Evolutionary conservation across 2,797 vertebrate species (phyloP).

Genomic region (Odontamblyopus rebecca): DNA sequence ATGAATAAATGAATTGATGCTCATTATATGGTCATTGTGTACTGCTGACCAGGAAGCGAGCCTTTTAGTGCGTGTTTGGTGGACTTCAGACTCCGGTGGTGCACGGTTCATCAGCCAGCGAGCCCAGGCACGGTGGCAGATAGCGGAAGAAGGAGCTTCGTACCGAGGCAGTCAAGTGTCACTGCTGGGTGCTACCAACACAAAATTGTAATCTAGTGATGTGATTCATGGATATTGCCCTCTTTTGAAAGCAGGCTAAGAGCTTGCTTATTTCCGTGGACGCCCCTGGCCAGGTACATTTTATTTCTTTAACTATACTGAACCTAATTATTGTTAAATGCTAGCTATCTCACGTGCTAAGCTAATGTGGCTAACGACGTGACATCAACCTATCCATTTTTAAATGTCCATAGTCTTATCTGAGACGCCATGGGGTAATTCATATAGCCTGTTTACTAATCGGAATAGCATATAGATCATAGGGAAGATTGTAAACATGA

Average conservation of each 20-base stretch:
- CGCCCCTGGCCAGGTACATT: conserved; percentile 42
- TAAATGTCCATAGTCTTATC: background rate
- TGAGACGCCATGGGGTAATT: background rate
- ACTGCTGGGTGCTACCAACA: conserved; percentile 12
- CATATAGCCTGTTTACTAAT: fast-evolving
- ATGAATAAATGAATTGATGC: background rate
- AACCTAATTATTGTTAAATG: background rate
- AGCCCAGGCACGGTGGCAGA: background rate
- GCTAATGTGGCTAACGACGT: conserved; percentile 46
- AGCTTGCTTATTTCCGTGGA: conserved; percentile 8
- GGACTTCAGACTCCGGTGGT: conserved; percentile 42
- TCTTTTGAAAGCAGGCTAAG: conserved; percentile 22
- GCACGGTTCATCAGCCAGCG: background rate
- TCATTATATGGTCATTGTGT: background rate
- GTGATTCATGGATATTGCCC: conserved; percentile 26
- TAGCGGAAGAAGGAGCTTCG: conserved; percentile 49
- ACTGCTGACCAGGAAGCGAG: background rate
- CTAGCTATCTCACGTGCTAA: conserved; percentile 23
- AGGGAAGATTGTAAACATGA: background rate
- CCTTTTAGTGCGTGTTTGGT: background rate
- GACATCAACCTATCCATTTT: background rate
- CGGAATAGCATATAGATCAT: fast-evolving
- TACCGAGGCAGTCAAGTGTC: conserved; percentile 38
- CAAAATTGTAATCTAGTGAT: conserved; percentile 6
- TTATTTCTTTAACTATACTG: background rate